These are phyloP conservation scores for Rhingia rostrata DNA, from an alignment of 2,888 invertebrate genomes.

Conservation along the genomic window DNA sequence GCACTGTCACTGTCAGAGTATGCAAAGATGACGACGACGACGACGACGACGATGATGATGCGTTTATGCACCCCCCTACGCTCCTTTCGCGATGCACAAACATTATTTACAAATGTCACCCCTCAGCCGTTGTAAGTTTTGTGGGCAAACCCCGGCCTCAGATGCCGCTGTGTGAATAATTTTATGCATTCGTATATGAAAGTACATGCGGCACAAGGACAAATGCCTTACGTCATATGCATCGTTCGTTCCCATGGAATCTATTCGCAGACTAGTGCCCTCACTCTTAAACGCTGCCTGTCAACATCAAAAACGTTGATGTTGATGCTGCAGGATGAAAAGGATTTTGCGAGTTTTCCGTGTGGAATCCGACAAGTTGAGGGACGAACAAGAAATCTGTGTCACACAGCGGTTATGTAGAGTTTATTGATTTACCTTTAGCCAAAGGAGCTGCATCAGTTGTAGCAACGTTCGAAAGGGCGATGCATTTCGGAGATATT, in stretches of 20 bases:
- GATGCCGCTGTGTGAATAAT: constrained; percentile 56
- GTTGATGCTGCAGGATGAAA: constrained; percentile 44
- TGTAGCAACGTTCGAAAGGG: constrained; percentile 22
- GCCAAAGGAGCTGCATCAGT: constrained; percentile 11
- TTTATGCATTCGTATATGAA: constrained; percentile 53
- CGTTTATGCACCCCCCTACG: constrained; percentile 1
- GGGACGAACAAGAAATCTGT: constrained; percentile 47
- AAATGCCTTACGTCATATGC: constrained; percentile 53
- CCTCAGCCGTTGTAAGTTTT: not conserved
- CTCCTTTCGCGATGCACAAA: constrained; percentile 3
- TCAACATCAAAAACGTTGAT: constrained; percentile 63
- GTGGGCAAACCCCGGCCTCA: constrained; percentile 42
- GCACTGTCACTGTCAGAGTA: constrained; percentile 25
- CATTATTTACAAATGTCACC: constrained; percentile 46
- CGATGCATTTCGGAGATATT: constrained; percentile 37
- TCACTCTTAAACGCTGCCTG: constrained; percentile 30
- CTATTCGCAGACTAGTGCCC: constrained; percentile 13
- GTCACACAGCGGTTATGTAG: constrained; percentile 68
- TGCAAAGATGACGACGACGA: not conserved
- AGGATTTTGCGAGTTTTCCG: constrained; percentile 43
- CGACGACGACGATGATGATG: constrained; percentile 7
- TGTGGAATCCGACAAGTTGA: constrained; percentile 43
- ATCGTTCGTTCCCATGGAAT: constrained; percentile 19
- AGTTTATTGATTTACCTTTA: constrained; percentile 69
- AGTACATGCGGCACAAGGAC: constrained; percentile 68